Evolutionary conservation across 2,113 vertebrate genomes (phyloP).

Genomic region (Tetrao urogallus): DNA sequence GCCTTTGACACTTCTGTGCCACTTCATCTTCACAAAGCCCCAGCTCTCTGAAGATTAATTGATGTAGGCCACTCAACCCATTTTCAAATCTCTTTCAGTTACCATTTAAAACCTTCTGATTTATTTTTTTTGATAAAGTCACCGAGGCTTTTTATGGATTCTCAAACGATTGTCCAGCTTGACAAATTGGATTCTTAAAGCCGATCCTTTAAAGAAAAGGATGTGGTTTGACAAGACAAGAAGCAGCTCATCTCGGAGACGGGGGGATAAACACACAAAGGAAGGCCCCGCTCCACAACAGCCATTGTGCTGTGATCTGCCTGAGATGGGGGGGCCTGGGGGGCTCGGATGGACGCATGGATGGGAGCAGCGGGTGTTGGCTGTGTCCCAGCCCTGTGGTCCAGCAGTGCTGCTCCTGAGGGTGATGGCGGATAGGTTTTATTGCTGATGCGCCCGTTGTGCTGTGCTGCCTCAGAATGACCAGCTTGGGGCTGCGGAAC

Average conservation of each 20-base stretch:
- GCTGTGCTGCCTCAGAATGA: neutral
- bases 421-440: neutral
- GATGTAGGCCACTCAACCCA: conserved; percentile 76
- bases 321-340: conserved; percentile 81
- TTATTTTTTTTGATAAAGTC: conserved; percentile 85
- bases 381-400: neutral
- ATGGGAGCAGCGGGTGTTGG: neutral
- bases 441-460: neutral
- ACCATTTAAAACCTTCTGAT: conserved; percentile 79
- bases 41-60: conserved; percentile 79
- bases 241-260: conserved; percentile 84
- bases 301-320: conserved; percentile 85
- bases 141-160: conserved; percentile 78
- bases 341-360: conserved; percentile 84
- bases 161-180: conserved; percentile 82
- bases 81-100: conserved; percentile 79
- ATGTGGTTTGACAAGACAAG: conserved; percentile 83
- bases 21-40: conserved; percentile 69
- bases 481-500: neutral
- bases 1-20: conserved; percentile 61
- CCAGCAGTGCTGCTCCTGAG: neutral
- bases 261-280: conserved; percentile 82
- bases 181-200: conserved; percentile 89
- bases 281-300: conserved; percentile 70
- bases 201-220: conserved; percentile 82